Conservation (phyloP, 2,888 invertebrate genomes). For the Polylopha cassiicola region DNA sequence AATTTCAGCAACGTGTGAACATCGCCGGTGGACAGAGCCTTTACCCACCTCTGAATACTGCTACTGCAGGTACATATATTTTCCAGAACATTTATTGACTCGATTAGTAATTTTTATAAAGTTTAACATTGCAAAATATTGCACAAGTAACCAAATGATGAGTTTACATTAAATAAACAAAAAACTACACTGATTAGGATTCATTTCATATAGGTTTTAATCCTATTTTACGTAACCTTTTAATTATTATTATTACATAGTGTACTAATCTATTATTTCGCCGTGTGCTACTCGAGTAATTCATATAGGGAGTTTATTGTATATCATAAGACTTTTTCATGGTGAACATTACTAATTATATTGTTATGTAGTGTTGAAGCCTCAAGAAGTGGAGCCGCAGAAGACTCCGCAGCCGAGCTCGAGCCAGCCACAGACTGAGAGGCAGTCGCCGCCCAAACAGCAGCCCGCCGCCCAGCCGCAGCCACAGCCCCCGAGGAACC, state of each 20-base stretch:
- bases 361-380: constrained; percentile 56
- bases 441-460: constrained; percentile 20
- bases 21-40: constrained; percentile 39
- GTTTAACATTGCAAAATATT: too few species aligned
- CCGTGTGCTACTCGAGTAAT: too few species aligned
- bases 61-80: constrained; percentile 52
- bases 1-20: constrained; percentile 48
- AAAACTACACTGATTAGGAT: too few species aligned
- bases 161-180: too few species aligned
- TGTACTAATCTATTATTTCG: too few species aligned
- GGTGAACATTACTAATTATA: constrained; percentile 8
- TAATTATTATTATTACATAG: too few species aligned
- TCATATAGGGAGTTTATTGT: too few species aligned
- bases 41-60: constrained; percentile 56
- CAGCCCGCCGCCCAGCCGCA: constrained; percentile 19
- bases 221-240: too few species aligned
- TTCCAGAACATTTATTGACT: constrained; percentile 4
- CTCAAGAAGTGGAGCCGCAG: constrained; percentile 43
- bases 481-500: constrained; percentile 25
- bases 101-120: too few species aligned
- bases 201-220: too few species aligned
- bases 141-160: too few species aligned
- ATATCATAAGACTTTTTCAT: constrained; percentile 1
- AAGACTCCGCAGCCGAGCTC: constrained; percentile 1
- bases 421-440: constrained; percentile 7